phyloP scores from a whole-genome alignment of 2,113 vertebrate genomes.

The Pachyramphus minor region DNA sequence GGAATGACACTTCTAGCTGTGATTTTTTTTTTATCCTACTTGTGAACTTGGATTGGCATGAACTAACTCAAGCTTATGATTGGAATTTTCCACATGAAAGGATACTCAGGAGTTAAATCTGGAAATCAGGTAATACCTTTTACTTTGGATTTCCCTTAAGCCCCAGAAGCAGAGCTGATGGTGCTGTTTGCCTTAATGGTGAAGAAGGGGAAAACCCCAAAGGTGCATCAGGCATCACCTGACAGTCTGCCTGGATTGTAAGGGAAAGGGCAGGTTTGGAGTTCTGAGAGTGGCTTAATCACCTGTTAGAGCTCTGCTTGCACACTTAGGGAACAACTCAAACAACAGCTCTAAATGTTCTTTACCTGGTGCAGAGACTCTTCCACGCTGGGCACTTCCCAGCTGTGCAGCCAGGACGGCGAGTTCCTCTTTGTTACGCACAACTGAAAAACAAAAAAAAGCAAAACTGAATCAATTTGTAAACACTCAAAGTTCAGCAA shows the following conservation, averaged over 20 bases:
- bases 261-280: neutral
- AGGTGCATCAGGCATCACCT: neutral
- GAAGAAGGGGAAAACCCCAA: neutral
- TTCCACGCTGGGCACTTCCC: neutral
- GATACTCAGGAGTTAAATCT: neutral
- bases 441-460: neutral
- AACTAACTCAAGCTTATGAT: neutral
- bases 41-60: neutral
- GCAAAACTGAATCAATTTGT: neutral
- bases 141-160: neutral
- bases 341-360: neutral
- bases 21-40: neutral
- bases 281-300: neutral
- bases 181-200: neutral
- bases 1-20: neutral
- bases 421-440: neutral
- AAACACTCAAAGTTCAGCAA: neutral
- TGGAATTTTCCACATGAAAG: slow-evolving; percentile 1
- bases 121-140: neutral
- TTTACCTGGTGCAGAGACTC: neutral
- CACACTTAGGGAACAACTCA: neutral
- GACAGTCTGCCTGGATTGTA: neutral
- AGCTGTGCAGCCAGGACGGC: neutral
- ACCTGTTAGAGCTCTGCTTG: neutral
- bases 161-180: neutral